Evolutionary conservation across 2,888 invertebrate genomes (phyloP).

Genomic region (Melanostoma scalare): DNA sequence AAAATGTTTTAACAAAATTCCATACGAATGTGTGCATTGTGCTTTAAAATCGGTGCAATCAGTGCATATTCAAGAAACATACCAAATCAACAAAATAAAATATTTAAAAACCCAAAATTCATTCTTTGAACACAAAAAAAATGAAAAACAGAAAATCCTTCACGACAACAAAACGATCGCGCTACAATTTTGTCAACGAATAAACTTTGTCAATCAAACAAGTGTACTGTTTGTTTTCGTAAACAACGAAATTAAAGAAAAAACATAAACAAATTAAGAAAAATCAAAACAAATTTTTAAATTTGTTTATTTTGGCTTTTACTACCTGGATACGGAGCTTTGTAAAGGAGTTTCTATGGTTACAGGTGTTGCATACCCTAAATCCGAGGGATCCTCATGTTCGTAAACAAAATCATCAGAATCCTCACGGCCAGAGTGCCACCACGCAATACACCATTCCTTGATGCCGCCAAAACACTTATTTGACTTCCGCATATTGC

Average conservation of each 20-base stretch:
- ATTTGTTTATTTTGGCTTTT: conserved; percentile 74
- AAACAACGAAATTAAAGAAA: conserved; percentile 52
- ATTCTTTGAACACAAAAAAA: conserved; percentile 39
- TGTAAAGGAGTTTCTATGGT: conserved; percentile 94
- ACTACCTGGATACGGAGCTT: conserved; percentile 90
- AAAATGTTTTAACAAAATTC: conserved; percentile 43
- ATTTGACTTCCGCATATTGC: conserved; percentile 79
- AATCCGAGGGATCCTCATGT: conserved; percentile 90
- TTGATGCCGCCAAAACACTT: conserved; percentile 83
- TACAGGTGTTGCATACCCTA: conserved; percentile 90
- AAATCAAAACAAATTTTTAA: conserved; percentile 50
- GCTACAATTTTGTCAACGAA: conserved; percentile 51
- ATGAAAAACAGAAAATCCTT: conserved; percentile 16
- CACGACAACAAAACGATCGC: conserved; percentile 60
- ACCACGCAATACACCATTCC: conserved; percentile 94
- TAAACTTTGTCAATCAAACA: conserved; percentile 8
- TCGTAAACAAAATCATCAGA: conserved; percentile 88
- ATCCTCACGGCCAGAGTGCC: conserved; percentile 94
- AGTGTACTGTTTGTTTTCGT: conserved; percentile 13
- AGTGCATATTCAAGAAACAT: conserved; percentile 34
- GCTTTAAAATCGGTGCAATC: conserved; percentile 51
- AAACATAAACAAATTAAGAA: conserved; percentile 13
- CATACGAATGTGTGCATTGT: conserved; percentile 59
- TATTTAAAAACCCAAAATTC: conserved; percentile 20
- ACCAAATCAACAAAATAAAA: conserved; percentile 29